Evolutionary conservation across 2,888 invertebrate species (phyloP).

Genomic region (Lasius platythorax): DNA sequence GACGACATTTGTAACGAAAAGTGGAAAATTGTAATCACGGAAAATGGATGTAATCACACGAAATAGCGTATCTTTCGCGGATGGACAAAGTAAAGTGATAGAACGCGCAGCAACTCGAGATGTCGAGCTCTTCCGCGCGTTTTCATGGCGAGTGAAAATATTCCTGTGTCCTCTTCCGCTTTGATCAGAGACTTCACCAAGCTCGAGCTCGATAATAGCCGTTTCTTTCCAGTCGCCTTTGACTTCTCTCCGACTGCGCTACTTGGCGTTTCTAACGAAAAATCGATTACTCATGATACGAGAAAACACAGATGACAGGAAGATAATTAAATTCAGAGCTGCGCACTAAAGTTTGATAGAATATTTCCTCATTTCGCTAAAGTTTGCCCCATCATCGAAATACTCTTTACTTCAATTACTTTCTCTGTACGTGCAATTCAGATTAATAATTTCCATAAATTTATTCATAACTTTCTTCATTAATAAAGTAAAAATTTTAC

Average conservation of each 20-base stretch:
- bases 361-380: background rate
- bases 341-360: background rate
- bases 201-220: slow-evolving; percentile 24
- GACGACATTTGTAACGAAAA: slow-evolving; percentile 28
- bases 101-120: background rate
- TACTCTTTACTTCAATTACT: background rate
- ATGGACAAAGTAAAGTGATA: slow-evolving; percentile 3
- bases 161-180: slow-evolving; percentile 3
- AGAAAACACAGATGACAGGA: background rate
- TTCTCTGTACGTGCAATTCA: background rate
- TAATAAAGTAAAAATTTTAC: background rate
- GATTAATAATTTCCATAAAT: background rate
- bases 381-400: background rate
- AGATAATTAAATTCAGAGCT: slow-evolving; percentile 4
- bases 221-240: slow-evolving; percentile 22
- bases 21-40: slow-evolving; percentile 49
- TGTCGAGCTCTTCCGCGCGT: slow-evolving; percentile 24
- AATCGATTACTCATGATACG: background rate
- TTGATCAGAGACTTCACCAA: slow-evolving; percentile 26
- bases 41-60: slow-evolving; percentile 14
- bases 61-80: slow-evolving; percentile 1
- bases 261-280: background rate
- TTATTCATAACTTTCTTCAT: background rate
- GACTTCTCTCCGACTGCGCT: slow-evolving; percentile 22
- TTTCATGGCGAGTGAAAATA: slow-evolving; percentile 38